These are phyloP conservation scores for Macroramphosus scolopax DNA, from an alignment of 2,797 vertebrate species.

Conservation along the genomic window DNA sequence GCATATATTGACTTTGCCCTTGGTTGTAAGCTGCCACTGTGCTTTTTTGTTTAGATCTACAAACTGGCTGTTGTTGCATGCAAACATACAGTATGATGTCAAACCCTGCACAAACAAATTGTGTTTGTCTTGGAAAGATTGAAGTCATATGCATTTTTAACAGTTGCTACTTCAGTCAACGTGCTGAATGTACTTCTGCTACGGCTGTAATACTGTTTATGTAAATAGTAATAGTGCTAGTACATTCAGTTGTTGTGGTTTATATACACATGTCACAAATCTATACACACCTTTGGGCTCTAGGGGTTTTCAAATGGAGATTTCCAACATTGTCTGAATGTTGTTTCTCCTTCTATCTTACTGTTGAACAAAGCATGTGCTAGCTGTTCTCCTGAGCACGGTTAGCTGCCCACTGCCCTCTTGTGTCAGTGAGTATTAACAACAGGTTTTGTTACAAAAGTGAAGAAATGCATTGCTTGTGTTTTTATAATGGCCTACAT, in stretches of 20 bases:
- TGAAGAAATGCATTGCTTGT: not conserved
- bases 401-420: slow-evolving; percentile 48
- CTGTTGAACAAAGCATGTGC: not conserved
- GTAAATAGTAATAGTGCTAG: not conserved
- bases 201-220: too few relatives aligned
- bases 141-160: too few relatives aligned
- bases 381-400: not conserved
- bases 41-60: too few relatives aligned
- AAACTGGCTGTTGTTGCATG: too few relatives aligned
- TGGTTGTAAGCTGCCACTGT: too few relatives aligned
- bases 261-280: not conserved
- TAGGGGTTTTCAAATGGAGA: not conserved
- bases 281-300: not conserved
- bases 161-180: too few relatives aligned
- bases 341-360: not conserved
- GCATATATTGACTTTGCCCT: too few relatives aligned
- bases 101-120: too few relatives aligned
- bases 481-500: not conserved
- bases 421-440: slow-evolving; percentile 29
- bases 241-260: not conserved
- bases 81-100: too few relatives aligned
- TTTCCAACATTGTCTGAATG: not conserved
- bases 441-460: not conserved
- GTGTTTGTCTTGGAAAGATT: too few relatives aligned
- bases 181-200: too few relatives aligned